Evolutionary conservation across 2,888 invertebrate genomes (phyloP), one percentile per base, ranked within the genome.

Genomic region (Philaethria dido): DNA sequence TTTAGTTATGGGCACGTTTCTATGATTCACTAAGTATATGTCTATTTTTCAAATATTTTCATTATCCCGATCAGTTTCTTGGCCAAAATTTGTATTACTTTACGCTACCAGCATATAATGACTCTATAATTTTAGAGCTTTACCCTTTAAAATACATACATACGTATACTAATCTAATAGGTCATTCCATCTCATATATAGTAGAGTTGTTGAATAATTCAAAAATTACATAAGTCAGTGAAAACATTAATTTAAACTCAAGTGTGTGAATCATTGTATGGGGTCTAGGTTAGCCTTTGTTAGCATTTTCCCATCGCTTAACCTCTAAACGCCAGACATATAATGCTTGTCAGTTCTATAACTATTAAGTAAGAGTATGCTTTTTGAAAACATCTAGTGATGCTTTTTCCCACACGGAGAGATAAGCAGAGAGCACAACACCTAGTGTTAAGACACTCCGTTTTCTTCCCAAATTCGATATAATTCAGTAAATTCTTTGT

Each of bases 261-360:
- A 89, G 89, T 89, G 90, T 90, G 90, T 81, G 90, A 90, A 78
- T 78, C 70, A 80, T 80, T 78, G 78, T 78, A 62, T 42, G 54
- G 69, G 76, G 88, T 90, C 89, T 90, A 90, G 90, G 90, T 89
- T 87, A 84, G 68, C 61, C 80, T 81, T 87, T 88, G 87, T 88
- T 29, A 11, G 14, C 6, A 54, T 62, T 62, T 84, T 86, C 86
- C 78, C 87, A 88, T 80, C 82, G 74, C 78, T 75, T 70, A 83
- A 85, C 79, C 74, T 80, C 74, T 74, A 77, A 73, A 71, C 72
- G 72, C 70, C 75, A 73, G 74, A 74, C 72, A 69, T 62, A 55
- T 59, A 55, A 69, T 68, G 66, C 62, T 66, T 50, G 61, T 63
- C 57, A 62, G 64, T 57, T 57, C 57, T 42, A 42, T 57, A 57